Conservation (phyloP, 2,113 vertebrate genomes). For the Misgurnus mizolepis region DNA sequence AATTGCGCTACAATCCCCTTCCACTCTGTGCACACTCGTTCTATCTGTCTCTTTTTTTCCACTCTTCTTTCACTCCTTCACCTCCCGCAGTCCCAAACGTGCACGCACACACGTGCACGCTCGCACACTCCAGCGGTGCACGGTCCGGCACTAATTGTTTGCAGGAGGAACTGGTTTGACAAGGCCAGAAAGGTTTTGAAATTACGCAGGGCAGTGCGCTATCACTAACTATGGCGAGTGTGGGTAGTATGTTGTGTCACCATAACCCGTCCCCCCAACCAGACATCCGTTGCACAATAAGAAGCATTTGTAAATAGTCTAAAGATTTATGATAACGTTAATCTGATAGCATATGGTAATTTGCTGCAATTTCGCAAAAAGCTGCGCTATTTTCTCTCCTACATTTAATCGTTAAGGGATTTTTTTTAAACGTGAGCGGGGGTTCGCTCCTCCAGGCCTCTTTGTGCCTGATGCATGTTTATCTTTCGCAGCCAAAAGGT, state of each 20-base stretch:
- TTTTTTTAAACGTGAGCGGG: neutral
- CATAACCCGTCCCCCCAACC: neutral
- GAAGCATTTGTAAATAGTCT: constrained; percentile 2
- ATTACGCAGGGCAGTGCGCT: neutral
- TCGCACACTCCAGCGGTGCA: constrained; percentile 59
- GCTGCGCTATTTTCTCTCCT: constrained; percentile 6
- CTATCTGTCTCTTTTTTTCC: constrained; percentile 37
- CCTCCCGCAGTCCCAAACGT: constrained; percentile 22
- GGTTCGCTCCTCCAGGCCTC: neutral
- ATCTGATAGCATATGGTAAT: neutral
- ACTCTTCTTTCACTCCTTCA: constrained; percentile 35
- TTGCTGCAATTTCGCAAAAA: neutral
- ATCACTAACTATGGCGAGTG: neutral
- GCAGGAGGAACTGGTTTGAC: constrained; percentile 69
- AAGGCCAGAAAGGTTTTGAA: constrained; percentile 21
- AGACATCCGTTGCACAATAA: constrained; percentile 13
- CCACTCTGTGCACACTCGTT: constrained; percentile 60
- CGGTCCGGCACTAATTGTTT: constrained; percentile 77
- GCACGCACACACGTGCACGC: constrained; percentile 1
- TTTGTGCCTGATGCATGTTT: neutral
- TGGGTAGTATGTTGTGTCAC: constrained; percentile 11
- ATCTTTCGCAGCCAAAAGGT: constrained; percentile 13
- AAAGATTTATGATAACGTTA: constrained; percentile 6
- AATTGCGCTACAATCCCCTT: constrained; percentile 76
- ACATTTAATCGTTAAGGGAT: neutral